Conservation (phyloP, 2,888 invertebrate genomes). For the Epirrita christyi region DNA sequence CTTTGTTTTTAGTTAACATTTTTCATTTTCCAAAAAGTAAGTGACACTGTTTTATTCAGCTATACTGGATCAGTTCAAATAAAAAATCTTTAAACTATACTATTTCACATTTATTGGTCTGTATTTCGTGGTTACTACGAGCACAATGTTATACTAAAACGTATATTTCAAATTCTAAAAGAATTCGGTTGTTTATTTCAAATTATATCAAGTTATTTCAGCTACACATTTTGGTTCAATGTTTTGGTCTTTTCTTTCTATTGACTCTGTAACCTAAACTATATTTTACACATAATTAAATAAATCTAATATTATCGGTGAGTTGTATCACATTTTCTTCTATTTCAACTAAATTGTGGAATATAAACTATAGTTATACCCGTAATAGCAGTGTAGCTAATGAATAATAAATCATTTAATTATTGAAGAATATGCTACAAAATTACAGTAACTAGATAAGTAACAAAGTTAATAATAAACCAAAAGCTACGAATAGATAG, state of each 20-base stretch:
- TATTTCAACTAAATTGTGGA: conserved; percentile 30
- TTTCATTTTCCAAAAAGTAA: neutral
- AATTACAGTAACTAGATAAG: neutral
- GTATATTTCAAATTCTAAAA: conserved; percentile 58
- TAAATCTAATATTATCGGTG: conserved; percentile 41
- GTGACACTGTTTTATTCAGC: neutral
- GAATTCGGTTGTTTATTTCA: conserved; percentile 10
- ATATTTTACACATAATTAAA: conserved; percentile 8
- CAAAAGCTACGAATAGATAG: neutral
- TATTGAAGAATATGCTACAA: neutral
- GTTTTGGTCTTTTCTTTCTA: conserved; percentile 13
- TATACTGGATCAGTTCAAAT: neutral
- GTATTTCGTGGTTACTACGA: conserved; percentile 40
- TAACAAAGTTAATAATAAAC: neutral
- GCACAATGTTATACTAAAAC: conserved; percentile 79
- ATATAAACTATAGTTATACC: conserved; percentile 36
- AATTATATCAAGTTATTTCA: conserved; percentile 5
- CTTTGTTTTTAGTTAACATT: neutral
- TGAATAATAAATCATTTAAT: neutral
- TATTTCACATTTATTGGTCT: conserved; percentile 19
- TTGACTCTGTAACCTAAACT: neutral
- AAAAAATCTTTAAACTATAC: neutral
- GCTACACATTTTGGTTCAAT: conserved; percentile 6
- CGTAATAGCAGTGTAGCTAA: conserved; percentile 29
- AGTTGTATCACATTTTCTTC: conserved; percentile 35